Base-by-base conservation (phyloP, 2,888 invertebrate species). In the Strigamia maritima region DNA sequence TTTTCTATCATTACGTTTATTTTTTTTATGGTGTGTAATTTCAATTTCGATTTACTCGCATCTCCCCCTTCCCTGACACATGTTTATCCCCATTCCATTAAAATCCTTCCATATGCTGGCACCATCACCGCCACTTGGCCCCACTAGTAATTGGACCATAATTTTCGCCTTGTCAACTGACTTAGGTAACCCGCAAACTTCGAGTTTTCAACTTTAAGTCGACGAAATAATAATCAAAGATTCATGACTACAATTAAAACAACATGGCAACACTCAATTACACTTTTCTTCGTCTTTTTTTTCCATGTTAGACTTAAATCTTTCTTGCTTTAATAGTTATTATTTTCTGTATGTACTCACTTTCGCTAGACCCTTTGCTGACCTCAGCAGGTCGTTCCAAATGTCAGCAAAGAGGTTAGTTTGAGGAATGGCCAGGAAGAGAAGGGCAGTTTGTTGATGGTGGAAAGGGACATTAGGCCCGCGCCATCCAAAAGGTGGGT, bases 51-150 rank as follows among this genome's bases (percentile, higher is more conserved):
- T 26, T 70, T 26, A 26, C 49, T 70, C 70, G 2, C 28, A 12
- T n/a, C 24, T 28, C 28, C 8, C 28, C 28, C 60, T 38, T 65
- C 22, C 4, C 60, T 24, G 60, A 70, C 70, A 70, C 70, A 26
- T 70, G 70, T 70, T 70, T 70, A 70, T 70, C 70, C 70, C 70
- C 19, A n/a, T 70, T 70, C 70, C 70, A 70, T 70, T 70, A 70
- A 70, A 70, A 70, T 70, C 70, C 70, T 12, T 70, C 70, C 70
- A 70, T 70, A 70, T 70, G 70, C 70, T 26, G 70, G 70, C 70
- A 28, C 70, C 70, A 70, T 70, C 70, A 70, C 26, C 28, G 12
- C 70, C 70, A 70, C 70, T 70, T 70, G 70, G 70, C 70, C 28
- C 28, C 70, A 8, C 16, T 70, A 26, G 70, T 70, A 70, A 70